Evolutionary conservation across 2,888 invertebrate species (phyloP), one percentile per base, ranked within the genome.

Genomic region (Cryptus viduatorius): DNA sequence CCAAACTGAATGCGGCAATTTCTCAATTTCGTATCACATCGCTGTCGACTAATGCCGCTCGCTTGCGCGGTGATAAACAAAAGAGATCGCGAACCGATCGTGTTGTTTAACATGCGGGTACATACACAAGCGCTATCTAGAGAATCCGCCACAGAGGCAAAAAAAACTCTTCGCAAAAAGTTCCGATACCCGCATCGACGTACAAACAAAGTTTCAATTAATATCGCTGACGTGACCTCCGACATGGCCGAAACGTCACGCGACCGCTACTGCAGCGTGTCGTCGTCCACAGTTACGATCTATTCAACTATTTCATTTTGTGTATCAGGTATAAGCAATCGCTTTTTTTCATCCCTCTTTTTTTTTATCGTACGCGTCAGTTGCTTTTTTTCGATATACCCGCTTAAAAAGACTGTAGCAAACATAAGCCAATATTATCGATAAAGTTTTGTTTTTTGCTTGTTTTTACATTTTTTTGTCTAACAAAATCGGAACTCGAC

Each of bases 161-260:
- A 81, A 88, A 65, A 88, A 87, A 83, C 87, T 87, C 75, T 1
- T 73, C 19, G 65, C 10, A 42, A 75, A 75, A 61, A 37, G 10
- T 29, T 10, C 85, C 77, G 10, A 8, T 3, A 48, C 82, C 76
- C 67, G 59, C 53, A 73, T 73, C 86, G 83, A 89, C 85, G 88
- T 89, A 90, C 88, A 89, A 90, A 90, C 87, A 88, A 87, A 86
- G 88, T 89, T 88, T 86, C 87, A 87, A 90, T 91, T 90, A 90
- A 91, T 88, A 31, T 87, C 87, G 84, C 86, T 88, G 84, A 83
- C 81, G 61, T 53, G 44, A 69, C 73, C 67, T 71, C 16, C 44
- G 46, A 80, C 71, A 48, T 67, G 67, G 67, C 19, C 16, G 76
- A 65, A 59, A 37, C 42, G 48, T 16, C 42, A 7, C 19, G 24